These are phyloP conservation scores for Astatoreochromis straeleni DNA, from an alignment of 2,113 vertebrate genomes.

Conservation along the genomic window DNA sequence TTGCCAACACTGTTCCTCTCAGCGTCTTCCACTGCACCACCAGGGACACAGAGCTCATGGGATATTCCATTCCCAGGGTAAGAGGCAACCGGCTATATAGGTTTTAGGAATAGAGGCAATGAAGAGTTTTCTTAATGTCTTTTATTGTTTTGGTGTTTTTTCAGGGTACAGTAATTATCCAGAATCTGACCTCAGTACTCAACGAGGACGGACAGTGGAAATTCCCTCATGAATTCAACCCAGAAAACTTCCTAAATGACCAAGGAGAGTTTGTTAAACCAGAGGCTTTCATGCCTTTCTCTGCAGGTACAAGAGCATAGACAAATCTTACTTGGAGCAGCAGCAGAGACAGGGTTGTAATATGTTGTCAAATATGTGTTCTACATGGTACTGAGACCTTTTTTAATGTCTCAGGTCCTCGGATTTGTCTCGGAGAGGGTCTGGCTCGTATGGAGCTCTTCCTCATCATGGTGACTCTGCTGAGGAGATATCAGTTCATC, in stretches of 20 bases:
- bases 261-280: conserved; percentile 58
- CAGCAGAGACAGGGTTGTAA: neutral
- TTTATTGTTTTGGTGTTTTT: neutral
- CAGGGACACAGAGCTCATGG: conserved; percentile 56
- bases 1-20: conserved; percentile 55
- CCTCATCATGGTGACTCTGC: neutral
- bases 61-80: conserved; percentile 64
- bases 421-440: conserved; percentile 45
- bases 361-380: neutral
- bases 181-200: conserved; percentile 44
- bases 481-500: neutral
- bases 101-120: neutral
- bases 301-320: conserved; percentile 1
- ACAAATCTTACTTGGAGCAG: neutral
- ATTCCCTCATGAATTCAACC: conserved; percentile 62
- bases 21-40: conserved; percentile 49
- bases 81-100: neutral
- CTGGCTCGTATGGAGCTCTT: conserved; percentile 37
- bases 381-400: neutral
- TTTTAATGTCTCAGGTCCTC: conserved; percentile 18
- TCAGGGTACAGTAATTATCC: conserved; percentile 58
- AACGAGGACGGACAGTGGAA: conserved; percentile 52
- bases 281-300: conserved; percentile 67
- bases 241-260: conserved; percentile 63
- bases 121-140: neutral